phyloP scores from a whole-genome alignment of 2,113 vertebrate species.

The Pagrus major region DNA sequence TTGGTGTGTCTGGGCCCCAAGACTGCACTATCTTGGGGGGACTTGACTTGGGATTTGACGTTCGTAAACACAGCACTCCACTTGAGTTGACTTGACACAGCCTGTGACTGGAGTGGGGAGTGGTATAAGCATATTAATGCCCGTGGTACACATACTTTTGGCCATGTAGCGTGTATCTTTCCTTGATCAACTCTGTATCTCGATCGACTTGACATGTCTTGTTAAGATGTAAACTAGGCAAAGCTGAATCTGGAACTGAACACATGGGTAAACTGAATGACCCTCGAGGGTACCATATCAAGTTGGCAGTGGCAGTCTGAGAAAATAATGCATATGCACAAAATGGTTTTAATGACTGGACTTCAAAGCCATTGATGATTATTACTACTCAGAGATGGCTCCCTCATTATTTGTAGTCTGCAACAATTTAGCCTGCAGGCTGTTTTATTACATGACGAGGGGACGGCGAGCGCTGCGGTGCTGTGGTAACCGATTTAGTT shows the following conservation, averaged over 20 bases:
- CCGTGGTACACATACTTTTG: neutral
- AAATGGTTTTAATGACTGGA: constrained; percentile 69
- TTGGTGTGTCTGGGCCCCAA: too few species aligned
- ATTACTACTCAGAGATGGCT: constrained; percentile 46
- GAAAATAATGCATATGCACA: constrained; percentile 49
- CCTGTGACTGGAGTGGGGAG: too few species aligned
- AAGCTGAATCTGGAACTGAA: constrained; percentile 10
- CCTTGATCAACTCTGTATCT: too few species aligned
- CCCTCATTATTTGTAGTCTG: constrained; percentile 59
- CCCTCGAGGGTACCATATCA: constrained; percentile 17
- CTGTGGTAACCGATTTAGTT: constrained; percentile 57
- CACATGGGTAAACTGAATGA: constrained; percentile 8
- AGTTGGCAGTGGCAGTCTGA: constrained; percentile 19
- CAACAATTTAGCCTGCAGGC: constrained; percentile 54
- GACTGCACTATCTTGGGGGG: too few species aligned
- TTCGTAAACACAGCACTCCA: too few species aligned
- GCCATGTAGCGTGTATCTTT: neutral
- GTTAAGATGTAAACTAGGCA: constrained; percentile 20
- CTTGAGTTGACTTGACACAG: too few species aligned
- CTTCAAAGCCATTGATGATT: constrained; percentile 54
- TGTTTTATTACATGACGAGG: constrained; percentile 24
- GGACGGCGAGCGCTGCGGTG: constrained; percentile 21
- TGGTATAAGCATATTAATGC: neutral
- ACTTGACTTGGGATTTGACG: too few species aligned
- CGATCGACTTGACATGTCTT: constrained; percentile 5